Conservation (phyloP, 2,113 vertebrate species). For the Aptenodytes forsteri region DNA sequence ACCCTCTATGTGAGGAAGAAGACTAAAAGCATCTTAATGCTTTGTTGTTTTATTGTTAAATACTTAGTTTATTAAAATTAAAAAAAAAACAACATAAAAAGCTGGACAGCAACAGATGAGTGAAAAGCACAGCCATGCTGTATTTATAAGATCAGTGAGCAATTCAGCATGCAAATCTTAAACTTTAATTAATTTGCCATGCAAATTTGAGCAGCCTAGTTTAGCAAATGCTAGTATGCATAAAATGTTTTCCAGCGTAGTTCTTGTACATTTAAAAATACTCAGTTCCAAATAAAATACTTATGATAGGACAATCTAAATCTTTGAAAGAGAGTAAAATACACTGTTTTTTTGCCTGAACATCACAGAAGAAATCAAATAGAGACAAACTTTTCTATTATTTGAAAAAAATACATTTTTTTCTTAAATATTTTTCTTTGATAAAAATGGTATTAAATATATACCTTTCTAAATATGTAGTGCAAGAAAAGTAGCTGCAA, state of each 20-base stretch:
- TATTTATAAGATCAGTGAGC: background rate
- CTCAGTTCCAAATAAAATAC: background rate
- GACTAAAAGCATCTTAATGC: background rate
- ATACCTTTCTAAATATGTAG: background rate
- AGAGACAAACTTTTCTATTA: background rate
- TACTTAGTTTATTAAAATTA: background rate
- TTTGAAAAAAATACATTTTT: background rate
- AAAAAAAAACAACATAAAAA: background rate
- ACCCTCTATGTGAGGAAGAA: background rate
- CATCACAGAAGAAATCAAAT: background rate
- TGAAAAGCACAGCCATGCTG: background rate
- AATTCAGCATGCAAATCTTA: background rate
- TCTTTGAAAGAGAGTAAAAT: background rate
- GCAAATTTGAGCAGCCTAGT: background rate
- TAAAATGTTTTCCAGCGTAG: background rate
- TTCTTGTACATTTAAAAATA: background rate
- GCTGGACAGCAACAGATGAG: background rate
- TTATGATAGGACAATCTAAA: background rate
- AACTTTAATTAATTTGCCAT: conserved; percentile 4
- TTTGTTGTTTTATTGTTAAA: background rate
- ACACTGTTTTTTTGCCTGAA: background rate
- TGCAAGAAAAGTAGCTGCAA: background rate
- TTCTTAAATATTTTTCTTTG: background rate
- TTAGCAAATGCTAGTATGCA: background rate
- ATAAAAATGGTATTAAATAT: background rate